A percentile compares a stretch with the other conserved stretches of the same genome.
Conservation (phyloP, 2,888 invertebrate genomes). For the Busseola fusca region DNA sequence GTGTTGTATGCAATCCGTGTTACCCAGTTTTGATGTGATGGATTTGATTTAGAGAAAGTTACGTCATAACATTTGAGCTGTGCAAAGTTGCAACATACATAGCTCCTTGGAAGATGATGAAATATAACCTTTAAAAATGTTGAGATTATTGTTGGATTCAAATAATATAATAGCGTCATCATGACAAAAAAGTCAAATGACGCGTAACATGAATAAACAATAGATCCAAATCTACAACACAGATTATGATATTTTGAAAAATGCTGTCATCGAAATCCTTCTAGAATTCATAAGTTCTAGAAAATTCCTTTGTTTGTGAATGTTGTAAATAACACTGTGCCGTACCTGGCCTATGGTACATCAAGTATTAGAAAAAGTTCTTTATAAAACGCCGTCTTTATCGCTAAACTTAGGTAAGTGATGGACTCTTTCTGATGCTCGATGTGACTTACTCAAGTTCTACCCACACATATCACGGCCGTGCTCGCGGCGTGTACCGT, state of each 20-base stretch:
- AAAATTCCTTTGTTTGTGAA: conserved; percentile 16
- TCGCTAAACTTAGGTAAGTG: background rate
- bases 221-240: conserved; percentile 4
- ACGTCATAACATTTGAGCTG: conserved; percentile 9
- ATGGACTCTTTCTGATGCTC: background rate
- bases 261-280: background rate
- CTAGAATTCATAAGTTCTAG: conserved; percentile 8
- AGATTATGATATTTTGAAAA: conserved; percentile 1
- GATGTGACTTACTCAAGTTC: conserved; percentile 11
- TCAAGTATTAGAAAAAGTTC: conserved; percentile 10
- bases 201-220: conserved; percentile 19
- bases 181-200: conserved; percentile 27
- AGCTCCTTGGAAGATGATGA: conserved; percentile 9
- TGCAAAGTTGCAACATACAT: background rate
- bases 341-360: background rate
- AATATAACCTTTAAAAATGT: conserved; percentile 10
- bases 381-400: background rate
- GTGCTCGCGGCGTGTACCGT: background rate
- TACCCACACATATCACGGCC: background rate
- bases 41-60: conserved; percentile 13
- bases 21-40: conserved; percentile 18
- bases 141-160: background rate
- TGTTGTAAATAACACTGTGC: conserved; percentile 46
- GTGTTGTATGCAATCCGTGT: conserved; percentile 23
- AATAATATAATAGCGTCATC: conserved; percentile 12